These are phyloP conservation scores for Rissa tridactyla DNA, from an alignment of 2,113 vertebrate species.

Conservation along the genomic window DNA sequence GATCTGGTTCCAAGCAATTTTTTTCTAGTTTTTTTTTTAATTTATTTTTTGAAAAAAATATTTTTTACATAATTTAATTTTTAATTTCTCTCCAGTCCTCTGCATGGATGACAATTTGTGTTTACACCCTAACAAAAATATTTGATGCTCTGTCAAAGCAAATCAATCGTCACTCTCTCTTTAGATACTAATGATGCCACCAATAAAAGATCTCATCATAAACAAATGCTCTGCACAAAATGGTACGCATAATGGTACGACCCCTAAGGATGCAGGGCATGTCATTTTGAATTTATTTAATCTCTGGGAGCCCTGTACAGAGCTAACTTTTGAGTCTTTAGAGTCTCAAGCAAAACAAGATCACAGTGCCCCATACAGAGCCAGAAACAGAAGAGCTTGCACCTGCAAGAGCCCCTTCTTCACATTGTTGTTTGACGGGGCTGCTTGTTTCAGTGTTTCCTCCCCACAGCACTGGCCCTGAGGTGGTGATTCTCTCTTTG, in stretches of 20 bases:
- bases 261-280: conserved; percentile 26
- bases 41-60: not conserved
- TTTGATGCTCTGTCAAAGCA: conserved; percentile 13
- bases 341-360: conserved; percentile 17
- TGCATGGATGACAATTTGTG: not conserved
- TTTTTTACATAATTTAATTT: not conserved
- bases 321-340: conserved; percentile 7
- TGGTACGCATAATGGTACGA: conserved; percentile 15
- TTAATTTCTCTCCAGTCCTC: not conserved
- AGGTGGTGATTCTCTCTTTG: not conserved
- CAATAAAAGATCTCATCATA: conserved; percentile 18
- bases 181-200: conserved; percentile 37
- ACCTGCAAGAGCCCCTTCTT: not conserved
- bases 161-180: conserved; percentile 14
- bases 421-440: not conserved
- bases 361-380: not conserved
- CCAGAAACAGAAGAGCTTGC: conserved; percentile 2
- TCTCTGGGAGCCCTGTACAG: not conserved
- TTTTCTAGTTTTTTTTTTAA: not conserved
- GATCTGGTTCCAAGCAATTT: not conserved
- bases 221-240: conserved; percentile 22
- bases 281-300: conserved; percentile 45
- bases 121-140: not conserved
- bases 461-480: not conserved
- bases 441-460: not conserved